Conservation (phyloP, 2,888 invertebrate genomes). For the Fragum whitleyi region DNA sequence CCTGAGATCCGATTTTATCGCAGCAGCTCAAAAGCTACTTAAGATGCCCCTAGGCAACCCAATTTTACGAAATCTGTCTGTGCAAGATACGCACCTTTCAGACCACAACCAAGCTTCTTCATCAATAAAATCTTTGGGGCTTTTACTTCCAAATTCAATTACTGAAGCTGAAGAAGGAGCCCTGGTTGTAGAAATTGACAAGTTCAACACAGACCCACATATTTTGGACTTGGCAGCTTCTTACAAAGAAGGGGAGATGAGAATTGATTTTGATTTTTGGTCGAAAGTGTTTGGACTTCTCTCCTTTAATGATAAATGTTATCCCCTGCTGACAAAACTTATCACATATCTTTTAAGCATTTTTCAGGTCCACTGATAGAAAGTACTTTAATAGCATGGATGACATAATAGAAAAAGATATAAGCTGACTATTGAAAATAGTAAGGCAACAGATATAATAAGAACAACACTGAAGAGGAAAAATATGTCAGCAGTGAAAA, state of each 20-base stretch:
- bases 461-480: constrained; percentile 24
- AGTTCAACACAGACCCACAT: constrained; percentile 17
- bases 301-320: constrained; percentile 9
- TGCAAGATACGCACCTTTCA: constrained; percentile 15
- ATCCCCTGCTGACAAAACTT: constrained; percentile 9
- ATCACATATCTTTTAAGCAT: constrained; percentile 20
- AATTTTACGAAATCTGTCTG: constrained; percentile 6
- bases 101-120: constrained; percentile 2
- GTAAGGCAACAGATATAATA: constrained; percentile 33
- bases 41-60: constrained; percentile 26
- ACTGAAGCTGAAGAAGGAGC: not conserved
- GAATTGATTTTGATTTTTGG: constrained; percentile 22
- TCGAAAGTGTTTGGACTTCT: not conserved
- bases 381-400: constrained; percentile 37
- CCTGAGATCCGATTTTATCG: constrained; percentile 26
- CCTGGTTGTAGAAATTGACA: constrained; percentile 9
- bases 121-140: constrained; percentile 6
- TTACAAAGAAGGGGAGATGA: not conserved
- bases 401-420: constrained; percentile 35
- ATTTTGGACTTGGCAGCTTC: not conserved
- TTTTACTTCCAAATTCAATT: constrained; percentile 7
- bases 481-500: not conserved
- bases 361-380: constrained; percentile 39
- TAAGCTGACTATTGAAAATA: constrained; percentile 26
- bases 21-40: constrained; percentile 32